A percentile compares a stretch with the other conserved stretches of the same genome.
phyloP scores from a whole-genome alignment of 2,113 vertebrate species.

The Actenoides hombroni region DNA sequence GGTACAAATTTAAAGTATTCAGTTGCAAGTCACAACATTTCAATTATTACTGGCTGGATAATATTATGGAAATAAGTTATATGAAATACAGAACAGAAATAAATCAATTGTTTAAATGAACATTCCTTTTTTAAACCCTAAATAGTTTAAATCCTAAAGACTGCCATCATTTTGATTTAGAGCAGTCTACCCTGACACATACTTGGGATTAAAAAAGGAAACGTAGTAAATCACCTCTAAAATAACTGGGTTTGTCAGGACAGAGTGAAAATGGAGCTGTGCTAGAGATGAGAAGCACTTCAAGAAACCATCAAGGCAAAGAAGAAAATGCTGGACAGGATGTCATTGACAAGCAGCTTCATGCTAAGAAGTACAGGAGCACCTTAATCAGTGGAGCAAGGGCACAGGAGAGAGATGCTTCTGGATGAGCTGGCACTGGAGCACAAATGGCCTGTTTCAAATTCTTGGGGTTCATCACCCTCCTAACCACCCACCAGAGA shows the following conservation, averaged over 20 bases:
- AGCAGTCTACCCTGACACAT: not conserved
- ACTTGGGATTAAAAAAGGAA: not conserved
- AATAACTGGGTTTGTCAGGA: not conserved
- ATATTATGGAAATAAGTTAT: not conserved
- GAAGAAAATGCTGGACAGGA: not conserved
- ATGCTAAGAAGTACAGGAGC: not conserved
- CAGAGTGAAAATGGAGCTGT: not conserved
- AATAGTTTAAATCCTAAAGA: conserved; percentile 20
- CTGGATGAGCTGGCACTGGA: not conserved
- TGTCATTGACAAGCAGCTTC: not conserved
- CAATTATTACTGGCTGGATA: not conserved
- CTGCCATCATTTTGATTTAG: not conserved
- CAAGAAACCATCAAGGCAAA: not conserved
- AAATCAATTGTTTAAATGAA: not conserved
- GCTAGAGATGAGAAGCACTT: not conserved
- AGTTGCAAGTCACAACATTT: not conserved
- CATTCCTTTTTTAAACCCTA: not conserved
- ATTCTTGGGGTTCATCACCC: conserved; percentile 5
- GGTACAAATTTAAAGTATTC: not conserved
- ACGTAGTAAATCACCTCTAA: not conserved
- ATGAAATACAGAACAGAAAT: not conserved
- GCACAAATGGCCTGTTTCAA: not conserved
- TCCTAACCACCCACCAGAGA: not conserved
- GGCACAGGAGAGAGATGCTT: not conserved
- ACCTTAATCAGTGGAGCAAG: conserved; percentile 7